phyloP scores from a whole-genome alignment of 23 tunicate species.

The Clavelina lepadiformis region DNA sequence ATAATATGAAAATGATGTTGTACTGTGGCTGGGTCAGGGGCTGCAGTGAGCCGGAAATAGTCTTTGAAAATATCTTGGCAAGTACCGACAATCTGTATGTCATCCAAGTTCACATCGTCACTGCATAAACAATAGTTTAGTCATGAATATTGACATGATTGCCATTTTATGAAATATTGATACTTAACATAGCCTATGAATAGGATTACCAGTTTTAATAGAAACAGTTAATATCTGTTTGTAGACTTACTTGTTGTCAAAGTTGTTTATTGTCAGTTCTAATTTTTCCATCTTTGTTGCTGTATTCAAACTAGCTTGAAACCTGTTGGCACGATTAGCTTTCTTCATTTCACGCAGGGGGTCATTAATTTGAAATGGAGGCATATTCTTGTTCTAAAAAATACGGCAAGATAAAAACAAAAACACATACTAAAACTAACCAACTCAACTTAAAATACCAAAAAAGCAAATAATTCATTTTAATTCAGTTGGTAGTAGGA shows the following conservation, averaged over 20 bases:
- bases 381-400: neutral
- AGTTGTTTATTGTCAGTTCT: slow-evolving; percentile 65
- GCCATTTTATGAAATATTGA: too few relatives aligned
- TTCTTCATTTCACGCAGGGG: slow-evolving; percentile 62
- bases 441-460: slow-evolving; percentile 3
- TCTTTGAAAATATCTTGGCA: slow-evolving; percentile 88
- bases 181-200: too few relatives aligned
- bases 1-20: neutral
- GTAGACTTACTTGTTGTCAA: slow-evolving; percentile 32
- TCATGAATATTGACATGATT: too few relatives aligned
- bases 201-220: too few relatives aligned
- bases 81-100: slow-evolving; percentile 83
- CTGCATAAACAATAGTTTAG: too few relatives aligned
- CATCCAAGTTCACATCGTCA: slow-evolving; percentile 67
- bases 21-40: slow-evolving; percentile 92
- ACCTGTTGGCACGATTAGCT: slow-evolving; percentile 82
- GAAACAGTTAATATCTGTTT: too few relatives aligned
- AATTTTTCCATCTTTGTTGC: slow-evolving; percentile 45
- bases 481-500: too few relatives aligned
- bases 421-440: neutral
- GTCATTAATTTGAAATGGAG: slow-evolving; percentile 38
- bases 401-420: neutral
- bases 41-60: slow-evolving; percentile 93
- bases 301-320: slow-evolving; percentile 23
- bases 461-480: neutral